Evolutionary conservation across 1,140 invertebrate species (phyloP).

Genomic region (Araneus ventricosus): DNA sequence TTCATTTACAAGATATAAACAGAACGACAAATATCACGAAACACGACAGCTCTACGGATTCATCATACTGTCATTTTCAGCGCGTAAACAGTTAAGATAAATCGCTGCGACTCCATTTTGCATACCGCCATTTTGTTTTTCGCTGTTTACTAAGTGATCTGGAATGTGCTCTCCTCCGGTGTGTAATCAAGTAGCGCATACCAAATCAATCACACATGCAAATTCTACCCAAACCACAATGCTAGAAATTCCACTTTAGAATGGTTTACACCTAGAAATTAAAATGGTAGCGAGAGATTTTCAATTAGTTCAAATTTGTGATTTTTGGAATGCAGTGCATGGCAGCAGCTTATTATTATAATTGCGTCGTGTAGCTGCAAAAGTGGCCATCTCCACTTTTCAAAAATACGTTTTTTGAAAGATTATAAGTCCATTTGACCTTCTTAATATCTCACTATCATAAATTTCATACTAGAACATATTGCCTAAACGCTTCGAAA

Average conservation of each 20-base stretch:
- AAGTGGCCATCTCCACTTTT: too few species aligned
- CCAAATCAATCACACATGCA: conserved; percentile 1
- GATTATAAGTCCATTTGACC: too few species aligned
- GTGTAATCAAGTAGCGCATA: background rate
- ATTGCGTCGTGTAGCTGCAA: too few species aligned
- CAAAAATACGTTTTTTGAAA: too few species aligned
- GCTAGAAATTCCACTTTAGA: background rate
- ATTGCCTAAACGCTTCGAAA: too few species aligned
- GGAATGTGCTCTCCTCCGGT: background rate
- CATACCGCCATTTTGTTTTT: background rate
- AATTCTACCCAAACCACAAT: background rate
- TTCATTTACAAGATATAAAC: too few species aligned
- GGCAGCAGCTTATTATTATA: too few species aligned
- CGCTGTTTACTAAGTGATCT: background rate
- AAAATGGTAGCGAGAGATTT: background rate
- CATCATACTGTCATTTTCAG: background rate
- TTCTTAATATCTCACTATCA: too few species aligned
- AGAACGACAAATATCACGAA: too few species aligned
- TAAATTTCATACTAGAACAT: too few species aligned
- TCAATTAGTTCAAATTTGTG: background rate
- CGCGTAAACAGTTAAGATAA: background rate
- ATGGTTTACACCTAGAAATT: background rate
- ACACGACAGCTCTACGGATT: background rate
- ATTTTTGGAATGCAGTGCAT: too few species aligned
- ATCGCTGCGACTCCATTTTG: background rate